phyloP scores from a whole-genome alignment of 1,140 invertebrate genomes.

The Megalopta genalis region DNA sequence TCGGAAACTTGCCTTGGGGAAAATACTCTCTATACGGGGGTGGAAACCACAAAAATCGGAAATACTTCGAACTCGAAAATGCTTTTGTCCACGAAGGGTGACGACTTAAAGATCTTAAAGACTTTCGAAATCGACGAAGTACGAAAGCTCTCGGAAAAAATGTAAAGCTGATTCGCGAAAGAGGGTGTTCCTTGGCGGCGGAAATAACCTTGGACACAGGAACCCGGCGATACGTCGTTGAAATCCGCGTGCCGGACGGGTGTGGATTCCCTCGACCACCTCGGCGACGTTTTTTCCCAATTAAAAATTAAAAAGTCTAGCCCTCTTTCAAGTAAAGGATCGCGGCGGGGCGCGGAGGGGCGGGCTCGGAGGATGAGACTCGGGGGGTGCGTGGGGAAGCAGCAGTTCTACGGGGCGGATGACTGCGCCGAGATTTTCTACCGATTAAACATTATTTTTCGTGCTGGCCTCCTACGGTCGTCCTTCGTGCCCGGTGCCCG shows the following conservation, averaged over 20 bases:
- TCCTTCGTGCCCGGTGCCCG: slow-evolving; percentile 23
- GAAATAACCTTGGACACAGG: no score
- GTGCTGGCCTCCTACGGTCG: slow-evolving; percentile 50
- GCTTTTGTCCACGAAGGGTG: no score
- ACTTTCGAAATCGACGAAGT: no score
- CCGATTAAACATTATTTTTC: slow-evolving; percentile 78
- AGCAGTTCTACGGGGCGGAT: slow-evolving; percentile 61
- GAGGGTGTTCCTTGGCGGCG: no score
- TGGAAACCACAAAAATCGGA: no score
- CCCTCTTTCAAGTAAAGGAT: slow-evolving; percentile 61
- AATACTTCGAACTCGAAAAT: no score
- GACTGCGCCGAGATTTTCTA: slow-evolving; percentile 73
- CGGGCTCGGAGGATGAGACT: slow-evolving; percentile 51
- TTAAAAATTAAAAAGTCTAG: slow-evolving; percentile 79
- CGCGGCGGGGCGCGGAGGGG: slow-evolving; percentile 55
- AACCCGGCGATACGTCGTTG: slow-evolving; percentile 37
- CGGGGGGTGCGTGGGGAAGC: neutral
- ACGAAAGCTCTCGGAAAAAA: no score
- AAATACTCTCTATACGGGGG: no score
- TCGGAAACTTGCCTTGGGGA: no score
- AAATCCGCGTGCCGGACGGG: slow-evolving; percentile 42
- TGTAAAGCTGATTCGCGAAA: no score
- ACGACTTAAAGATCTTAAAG: no score
- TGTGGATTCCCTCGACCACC: slow-evolving; percentile 59
- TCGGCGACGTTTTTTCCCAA: slow-evolving; percentile 76